Base-by-base conservation (phyloP, 1,140 invertebrate species). In the Diprion similis region DNA sequence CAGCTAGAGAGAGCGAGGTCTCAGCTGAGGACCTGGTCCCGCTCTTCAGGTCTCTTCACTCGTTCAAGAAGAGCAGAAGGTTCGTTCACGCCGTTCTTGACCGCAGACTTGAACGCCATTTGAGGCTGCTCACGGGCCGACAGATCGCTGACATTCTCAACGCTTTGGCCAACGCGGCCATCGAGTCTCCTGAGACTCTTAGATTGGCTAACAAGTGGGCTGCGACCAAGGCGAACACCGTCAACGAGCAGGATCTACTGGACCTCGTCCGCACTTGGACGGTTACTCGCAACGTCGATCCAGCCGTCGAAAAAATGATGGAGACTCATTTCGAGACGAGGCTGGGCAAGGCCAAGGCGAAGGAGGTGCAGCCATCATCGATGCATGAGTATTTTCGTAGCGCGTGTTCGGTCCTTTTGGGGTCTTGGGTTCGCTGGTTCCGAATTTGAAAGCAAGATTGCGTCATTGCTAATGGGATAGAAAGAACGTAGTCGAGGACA, bases 31-130 rank as follows among this genome's bases (percentile, higher is more conserved):
- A 92, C 83, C 86, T 94, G 70, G 82, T 90, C 6, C 76, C 88
- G 46, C 82, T 93, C 37, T 93, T 92, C 78, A 85, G 84, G 76
- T 86, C 91, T 65, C 78, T 94, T 46, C 89, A 89, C 68, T 85
- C 89, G 17, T 89, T 94, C 47, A 90, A 90, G 77, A 85, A 85
- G 73, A 93, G 92, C 79, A 90, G 89, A 78, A 89, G 88, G 74
- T 88, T 91, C 73, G 85, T 94, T n/a, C 87, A 91, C 69, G 87
- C 86, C 19, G 85, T 93, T 69, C 78, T 93, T n/a, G 92, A 93
- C 77, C 90, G 90, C 70, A 92, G 90, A 75, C 81, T 93, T 13
- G 77, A 83, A n/a, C 78, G 84, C 46, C 78, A 90, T 71, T 93
- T 91, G 89, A 87, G 88, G 82, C 90, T 90, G 78, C 83, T 94